Conservation (phyloP, 2,113 vertebrate genomes). For the Bubo bubo region DNA sequence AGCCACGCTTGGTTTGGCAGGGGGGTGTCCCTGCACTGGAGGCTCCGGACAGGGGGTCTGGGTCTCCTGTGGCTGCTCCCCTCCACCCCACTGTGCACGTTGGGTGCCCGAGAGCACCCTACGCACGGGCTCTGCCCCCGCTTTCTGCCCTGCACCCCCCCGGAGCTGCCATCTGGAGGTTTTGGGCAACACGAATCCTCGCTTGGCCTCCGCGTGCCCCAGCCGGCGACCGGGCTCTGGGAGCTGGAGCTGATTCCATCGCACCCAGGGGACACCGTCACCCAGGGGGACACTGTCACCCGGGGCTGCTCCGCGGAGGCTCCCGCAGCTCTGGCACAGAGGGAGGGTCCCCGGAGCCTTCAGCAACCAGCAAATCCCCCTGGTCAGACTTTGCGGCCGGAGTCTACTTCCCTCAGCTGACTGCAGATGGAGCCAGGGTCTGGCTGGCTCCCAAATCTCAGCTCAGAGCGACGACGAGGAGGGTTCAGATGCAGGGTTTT, state of each 20-base stretch:
- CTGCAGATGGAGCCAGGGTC: slow-evolving; percentile 57
- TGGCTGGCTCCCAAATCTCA: background rate
- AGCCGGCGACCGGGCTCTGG: background rate
- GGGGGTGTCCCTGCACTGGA: background rate
- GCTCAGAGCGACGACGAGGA: background rate
- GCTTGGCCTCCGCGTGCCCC: accelerated
- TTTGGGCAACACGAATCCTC: background rate
- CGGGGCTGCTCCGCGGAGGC: background rate
- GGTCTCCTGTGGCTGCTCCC: background rate
- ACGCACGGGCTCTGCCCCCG: background rate
- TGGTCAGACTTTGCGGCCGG: accelerated
- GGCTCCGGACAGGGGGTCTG: background rate
- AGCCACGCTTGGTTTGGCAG: background rate
- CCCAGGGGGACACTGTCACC: background rate
- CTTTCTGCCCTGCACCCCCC: background rate
- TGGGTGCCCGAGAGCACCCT: background rate
- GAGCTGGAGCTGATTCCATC: accelerated
- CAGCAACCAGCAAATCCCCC: background rate
- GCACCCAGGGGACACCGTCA: background rate
- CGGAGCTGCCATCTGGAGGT: background rate
- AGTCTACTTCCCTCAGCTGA: background rate
- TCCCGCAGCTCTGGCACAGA: background rate
- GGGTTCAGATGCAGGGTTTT: background rate
- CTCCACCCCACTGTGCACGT: no score
- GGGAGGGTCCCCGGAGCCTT: accelerated